Conservation (phyloP, 1,140 invertebrate species). For the Cydia pomonella region DNA sequence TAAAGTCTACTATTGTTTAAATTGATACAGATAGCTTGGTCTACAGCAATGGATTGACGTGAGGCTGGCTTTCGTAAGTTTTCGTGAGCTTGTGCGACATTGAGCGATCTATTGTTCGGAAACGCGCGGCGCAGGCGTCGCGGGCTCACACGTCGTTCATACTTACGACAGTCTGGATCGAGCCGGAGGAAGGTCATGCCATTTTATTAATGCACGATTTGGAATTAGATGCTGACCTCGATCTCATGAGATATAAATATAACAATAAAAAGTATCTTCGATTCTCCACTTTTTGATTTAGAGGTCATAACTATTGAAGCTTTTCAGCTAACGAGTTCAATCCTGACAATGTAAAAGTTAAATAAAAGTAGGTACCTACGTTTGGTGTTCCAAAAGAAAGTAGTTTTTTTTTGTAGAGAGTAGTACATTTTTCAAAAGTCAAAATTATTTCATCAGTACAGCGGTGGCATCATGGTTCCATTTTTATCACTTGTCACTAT, state of each 20-base stretch:
- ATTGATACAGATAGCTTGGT: slow-evolving; percentile 2
- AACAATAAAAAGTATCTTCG: slow-evolving; percentile 23
- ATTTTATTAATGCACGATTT: slow-evolving; percentile 49
- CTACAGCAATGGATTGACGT: slow-evolving; percentile 28
- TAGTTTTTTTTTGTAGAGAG: too few species aligned
- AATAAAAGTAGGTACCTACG: too few species aligned
- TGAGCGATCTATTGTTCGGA: slow-evolving; percentile 65
- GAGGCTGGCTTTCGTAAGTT: slow-evolving; percentile 62
- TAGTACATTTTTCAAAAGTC: too few species aligned
- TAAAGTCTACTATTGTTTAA: slow-evolving; percentile 3
- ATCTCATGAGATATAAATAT: background rate
- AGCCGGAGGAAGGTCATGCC: slow-evolving; percentile 60
- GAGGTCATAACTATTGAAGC: background rate
- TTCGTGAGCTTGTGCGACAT: slow-evolving; percentile 62
- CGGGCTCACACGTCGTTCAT: slow-evolving; percentile 16
- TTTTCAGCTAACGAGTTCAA: background rate
- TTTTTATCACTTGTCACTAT: too few species aligned
- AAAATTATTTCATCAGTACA: too few species aligned
- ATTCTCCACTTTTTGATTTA: background rate
- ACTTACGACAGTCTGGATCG: slow-evolving; percentile 49
- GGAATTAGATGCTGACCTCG: slow-evolving; percentile 43
- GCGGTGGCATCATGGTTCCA: too few species aligned
- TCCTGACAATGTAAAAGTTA: too few species aligned
- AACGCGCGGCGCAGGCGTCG: slow-evolving; percentile 35
- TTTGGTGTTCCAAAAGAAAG: too few species aligned